Conservation (phyloP, 2,888 invertebrate species). For the Leptogaster cylindrica region DNA sequence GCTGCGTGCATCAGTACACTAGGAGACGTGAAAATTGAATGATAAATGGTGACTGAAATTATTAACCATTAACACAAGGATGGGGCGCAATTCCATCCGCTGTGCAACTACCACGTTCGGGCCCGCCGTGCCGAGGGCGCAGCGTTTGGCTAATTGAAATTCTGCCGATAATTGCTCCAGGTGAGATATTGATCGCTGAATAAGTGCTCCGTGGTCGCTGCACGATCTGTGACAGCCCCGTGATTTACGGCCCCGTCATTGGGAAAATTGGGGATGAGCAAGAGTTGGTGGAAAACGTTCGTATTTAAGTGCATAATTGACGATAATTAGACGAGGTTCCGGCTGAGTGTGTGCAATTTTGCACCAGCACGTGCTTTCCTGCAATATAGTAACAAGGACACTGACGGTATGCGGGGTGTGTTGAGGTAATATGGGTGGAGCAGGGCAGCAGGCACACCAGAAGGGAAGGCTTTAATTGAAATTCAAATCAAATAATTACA, state of each 20-base stretch:
- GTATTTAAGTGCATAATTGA: slow-evolving; percentile 31
- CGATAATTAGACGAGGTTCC: slow-evolving; percentile 33
- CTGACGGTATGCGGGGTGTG: too few relatives aligned
- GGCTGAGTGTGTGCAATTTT: slow-evolving; percentile 14
- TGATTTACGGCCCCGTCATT: slow-evolving; percentile 58
- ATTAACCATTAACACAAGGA: slow-evolving; percentile 39
- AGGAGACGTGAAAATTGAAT: slow-evolving; percentile 49
- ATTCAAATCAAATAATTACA: too few relatives aligned
- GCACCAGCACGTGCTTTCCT: too few relatives aligned
- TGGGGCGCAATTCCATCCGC: slow-evolving; percentile 32
- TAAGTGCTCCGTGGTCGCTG: not conserved
- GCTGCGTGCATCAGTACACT: slow-evolving; percentile 15
- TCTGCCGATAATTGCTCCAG: slow-evolving; percentile 45
- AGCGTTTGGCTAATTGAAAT: slow-evolving; percentile 45
- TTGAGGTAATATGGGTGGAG: too few relatives aligned
- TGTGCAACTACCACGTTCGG: not conserved
- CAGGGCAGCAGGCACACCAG: too few relatives aligned
- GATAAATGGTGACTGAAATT: slow-evolving; percentile 48
- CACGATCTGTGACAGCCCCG: slow-evolving; percentile 14
- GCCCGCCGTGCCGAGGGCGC: slow-evolving; percentile 21
- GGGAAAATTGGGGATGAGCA: slow-evolving; percentile 51
- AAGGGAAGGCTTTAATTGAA: too few relatives aligned
- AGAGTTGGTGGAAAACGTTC: not conserved
- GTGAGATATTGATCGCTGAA: slow-evolving; percentile 45
- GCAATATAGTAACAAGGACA: too few relatives aligned